A percentile compares a stretch with the other conserved stretches of the same genome.
Evolutionary conservation across 2,888 invertebrate species (phyloP).

Genomic region (Drosophila merina): DNA sequence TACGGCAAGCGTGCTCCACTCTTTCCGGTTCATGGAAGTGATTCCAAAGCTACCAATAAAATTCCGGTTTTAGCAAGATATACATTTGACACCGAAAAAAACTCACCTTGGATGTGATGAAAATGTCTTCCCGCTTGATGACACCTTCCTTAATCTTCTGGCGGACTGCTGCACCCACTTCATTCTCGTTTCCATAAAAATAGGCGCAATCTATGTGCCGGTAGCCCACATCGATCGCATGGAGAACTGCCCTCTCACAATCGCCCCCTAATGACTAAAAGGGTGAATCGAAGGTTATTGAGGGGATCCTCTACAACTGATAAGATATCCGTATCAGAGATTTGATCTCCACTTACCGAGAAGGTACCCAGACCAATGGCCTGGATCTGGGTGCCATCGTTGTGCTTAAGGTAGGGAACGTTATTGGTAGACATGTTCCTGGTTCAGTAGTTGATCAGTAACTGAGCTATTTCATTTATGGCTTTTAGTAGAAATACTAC

Average conservation of each 20-base stretch:
- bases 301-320: constrained; percentile 24
- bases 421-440: constrained; percentile 59
- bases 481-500: not conserved
- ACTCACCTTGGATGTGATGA: constrained; percentile 80
- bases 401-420: constrained; percentile 69
- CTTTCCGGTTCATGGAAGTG: constrained; percentile 92
- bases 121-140: constrained; percentile 84
- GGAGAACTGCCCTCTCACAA: constrained; percentile 79
- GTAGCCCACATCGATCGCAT: constrained; percentile 85
- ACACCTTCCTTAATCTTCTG: constrained; percentile 84
- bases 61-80: too few species aligned
- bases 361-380: constrained; percentile 82
- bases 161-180: constrained; percentile 84
- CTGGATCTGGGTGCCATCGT: constrained; percentile 81
- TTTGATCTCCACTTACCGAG: constrained; percentile 70
- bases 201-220: constrained; percentile 86
- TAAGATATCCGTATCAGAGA: constrained; percentile 39
- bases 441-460: constrained; percentile 8
- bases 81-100: not conserved
- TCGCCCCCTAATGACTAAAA: constrained; percentile 80
- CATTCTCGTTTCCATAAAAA: constrained; percentile 84
- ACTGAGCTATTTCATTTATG: constrained; percentile 19
- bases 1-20: constrained; percentile 88
- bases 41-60: constrained; percentile 89
- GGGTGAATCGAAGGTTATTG: constrained; percentile 24